These are phyloP conservation scores for Tonatia bakeri DNA, from an alignment of 2,113 vertebrate genomes.

Conservation along the genomic window DNA sequence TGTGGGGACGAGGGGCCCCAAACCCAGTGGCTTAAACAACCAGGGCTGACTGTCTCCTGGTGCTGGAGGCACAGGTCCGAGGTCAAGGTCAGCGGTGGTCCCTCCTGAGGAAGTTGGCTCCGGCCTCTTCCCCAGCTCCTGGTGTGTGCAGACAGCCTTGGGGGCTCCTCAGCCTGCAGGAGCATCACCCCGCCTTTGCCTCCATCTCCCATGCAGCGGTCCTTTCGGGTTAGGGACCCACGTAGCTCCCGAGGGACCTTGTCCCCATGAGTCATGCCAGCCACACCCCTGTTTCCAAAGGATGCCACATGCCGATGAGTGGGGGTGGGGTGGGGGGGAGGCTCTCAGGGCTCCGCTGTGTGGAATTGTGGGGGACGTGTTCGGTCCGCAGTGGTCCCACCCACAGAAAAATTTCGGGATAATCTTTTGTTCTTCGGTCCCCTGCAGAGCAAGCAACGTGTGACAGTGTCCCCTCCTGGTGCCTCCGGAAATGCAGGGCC, in stretches of 20 bases:
- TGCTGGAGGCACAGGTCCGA: neutral
- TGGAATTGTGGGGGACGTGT: too few species aligned
- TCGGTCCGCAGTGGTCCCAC: neutral
- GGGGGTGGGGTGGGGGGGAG: too few species aligned
- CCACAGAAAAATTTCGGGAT: neutral
- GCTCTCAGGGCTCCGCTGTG: neutral
- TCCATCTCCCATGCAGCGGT: too few species aligned
- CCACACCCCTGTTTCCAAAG: too few species aligned
- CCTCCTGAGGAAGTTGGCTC: neutral
- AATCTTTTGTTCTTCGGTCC: neutral
- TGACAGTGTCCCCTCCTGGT: neutral
- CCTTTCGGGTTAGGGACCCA: too few species aligned
- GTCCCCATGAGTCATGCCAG: too few species aligned
- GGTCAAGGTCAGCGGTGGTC: neutral
- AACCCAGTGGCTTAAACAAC: neutral
- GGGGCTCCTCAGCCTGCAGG: too few species aligned
- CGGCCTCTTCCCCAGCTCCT: too few species aligned
- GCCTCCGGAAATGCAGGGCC: neutral
- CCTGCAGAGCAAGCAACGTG: neutral
- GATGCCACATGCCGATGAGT: too few species aligned
- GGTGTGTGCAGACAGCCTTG: too few species aligned
- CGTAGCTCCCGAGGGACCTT: too few species aligned
- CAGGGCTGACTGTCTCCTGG: neutral
- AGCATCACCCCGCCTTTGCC: too few species aligned
- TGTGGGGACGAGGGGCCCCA: neutral